Percentiles rank a stretch among this genome's conserved stretches.
These are phyloP conservation scores for Cantharis nigra DNA, from an alignment of 2,888 invertebrate genomes.

Conservation along the genomic window DNA sequence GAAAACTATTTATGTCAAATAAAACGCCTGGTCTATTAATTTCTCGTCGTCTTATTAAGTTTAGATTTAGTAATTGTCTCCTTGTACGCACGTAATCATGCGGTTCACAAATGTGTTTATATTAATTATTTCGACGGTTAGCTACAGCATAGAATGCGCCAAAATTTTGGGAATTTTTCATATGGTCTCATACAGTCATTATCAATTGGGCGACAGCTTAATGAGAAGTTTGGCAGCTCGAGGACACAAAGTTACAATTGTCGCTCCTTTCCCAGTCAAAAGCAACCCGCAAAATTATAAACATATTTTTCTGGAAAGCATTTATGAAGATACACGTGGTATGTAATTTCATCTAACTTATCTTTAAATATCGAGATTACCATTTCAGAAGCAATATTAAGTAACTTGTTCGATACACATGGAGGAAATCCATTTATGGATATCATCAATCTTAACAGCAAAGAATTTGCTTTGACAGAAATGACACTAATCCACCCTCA, in stretches of 20 bases:
- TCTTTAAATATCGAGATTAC: not conserved
- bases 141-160: not conserved
- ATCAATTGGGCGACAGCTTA: conserved; percentile 36
- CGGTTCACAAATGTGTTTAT: not conserved
- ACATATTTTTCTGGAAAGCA: not conserved
- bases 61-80: not conserved
- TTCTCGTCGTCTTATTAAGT: not conserved
- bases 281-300: conserved; percentile 49
- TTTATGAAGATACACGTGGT: not conserved
- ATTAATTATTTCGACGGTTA: not conserved
- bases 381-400: not conserved
- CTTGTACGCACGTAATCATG: not conserved
- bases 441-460: not conserved
- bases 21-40: not conserved
- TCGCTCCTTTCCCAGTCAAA: conserved; percentile 41
- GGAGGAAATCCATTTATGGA: not conserved
- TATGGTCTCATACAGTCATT: conserved; percentile 40
- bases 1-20: no score
- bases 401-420: not conserved
- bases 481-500: not conserved
- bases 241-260: conserved; percentile 54
- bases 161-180: conserved; percentile 42
- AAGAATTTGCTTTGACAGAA: not conserved
- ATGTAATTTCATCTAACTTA: not conserved
- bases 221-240: conserved; percentile 41